Base-by-base conservation (phyloP, 2,797 vertebrate genomes). In the Cygnus olor region DNA sequence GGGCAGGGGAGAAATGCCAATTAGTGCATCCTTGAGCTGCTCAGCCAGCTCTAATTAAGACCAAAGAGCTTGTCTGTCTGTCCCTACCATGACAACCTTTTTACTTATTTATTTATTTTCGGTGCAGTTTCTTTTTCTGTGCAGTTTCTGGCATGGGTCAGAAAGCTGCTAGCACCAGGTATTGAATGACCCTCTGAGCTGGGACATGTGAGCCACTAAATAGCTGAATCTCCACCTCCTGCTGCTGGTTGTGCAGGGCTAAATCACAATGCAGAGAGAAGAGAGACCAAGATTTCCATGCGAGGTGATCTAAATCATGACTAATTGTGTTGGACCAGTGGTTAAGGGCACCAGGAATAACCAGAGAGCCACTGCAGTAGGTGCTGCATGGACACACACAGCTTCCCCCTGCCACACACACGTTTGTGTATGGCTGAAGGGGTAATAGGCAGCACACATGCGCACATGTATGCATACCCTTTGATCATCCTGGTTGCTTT, bases 321-420 rank as follows among this genome's bases (percentile, higher is more conserved):
- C 22, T 40, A 44, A 30, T 27, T 40, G 14, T 32, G 15, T 34
- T 64, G 15, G 6, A 47, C 38, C 11, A 20, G 34, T 54, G 42
- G 18, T 14, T 57, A 63, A 72, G 34, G 45, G 40, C 9, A 2
- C 14, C 58, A 84, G 60, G 40, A 58, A 69, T 60, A 64, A 51
- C 17, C 14, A 42, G 42, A 30, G 42, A 76, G 7, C n/a, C 58
- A 40, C 49, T 60, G 60, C 16, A 54, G 10, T 10, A 42, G 13
- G 28, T 47, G 12, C 21, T 53, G 22, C 25, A 30, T 9, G 57
- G 64, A 30, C 12, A 36, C 16, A 70, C 9, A 38, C 22, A 40
- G 0, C 42, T 71, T 66, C 18, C 51, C 44, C 70, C 7, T 1
- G 7, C 13, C 68, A 18, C 17, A 21, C 1, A 2, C 20, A 5